A percentile compares a stretch with the other conserved stretches of the same genome.
phyloP scores from a whole-genome alignment of 2,888 invertebrate genomes.

The Trilocha varians region DNA sequence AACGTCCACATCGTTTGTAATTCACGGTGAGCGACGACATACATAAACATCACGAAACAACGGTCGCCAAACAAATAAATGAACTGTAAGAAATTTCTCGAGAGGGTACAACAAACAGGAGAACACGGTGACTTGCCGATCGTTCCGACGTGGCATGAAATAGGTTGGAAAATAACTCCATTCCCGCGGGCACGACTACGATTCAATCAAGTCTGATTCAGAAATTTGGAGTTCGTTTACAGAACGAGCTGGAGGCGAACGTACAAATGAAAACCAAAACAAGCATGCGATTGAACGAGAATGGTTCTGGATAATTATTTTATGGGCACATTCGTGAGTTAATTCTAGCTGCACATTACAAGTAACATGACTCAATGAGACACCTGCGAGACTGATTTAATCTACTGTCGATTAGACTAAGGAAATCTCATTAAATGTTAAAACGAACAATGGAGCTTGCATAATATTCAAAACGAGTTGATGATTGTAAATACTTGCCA shows the following conservation, averaged over 20 bases:
- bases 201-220: slow-evolving; percentile 70
- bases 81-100: slow-evolving; percentile 65
- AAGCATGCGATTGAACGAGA: slow-evolving; percentile 1
- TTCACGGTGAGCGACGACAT: background rate
- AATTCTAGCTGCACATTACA: no score
- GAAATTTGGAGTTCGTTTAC: slow-evolving; percentile 69
- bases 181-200: slow-evolving; percentile 61
- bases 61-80: slow-evolving; percentile 59
- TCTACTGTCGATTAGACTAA: no score
- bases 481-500: no score
- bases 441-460: no score
- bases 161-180: slow-evolving; percentile 67
- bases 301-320: slow-evolving; percentile 4
- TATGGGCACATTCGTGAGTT: slow-evolving; percentile 3
- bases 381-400: no score
- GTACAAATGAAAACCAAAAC: slow-evolving; percentile 1
- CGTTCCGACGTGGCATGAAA: slow-evolving; percentile 49
- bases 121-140: slow-evolving; percentile 38
- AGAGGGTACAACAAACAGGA: slow-evolving; percentile 54
- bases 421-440: no score
- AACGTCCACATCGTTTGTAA: background rate
- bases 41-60: slow-evolving; percentile 26
- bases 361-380: no score
- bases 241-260: slow-evolving; percentile 22
- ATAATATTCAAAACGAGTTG: no score